Evolutionary conservation across 2,113 vertebrate species (phyloP).

Genomic region (Anhinga rufa): DNA sequence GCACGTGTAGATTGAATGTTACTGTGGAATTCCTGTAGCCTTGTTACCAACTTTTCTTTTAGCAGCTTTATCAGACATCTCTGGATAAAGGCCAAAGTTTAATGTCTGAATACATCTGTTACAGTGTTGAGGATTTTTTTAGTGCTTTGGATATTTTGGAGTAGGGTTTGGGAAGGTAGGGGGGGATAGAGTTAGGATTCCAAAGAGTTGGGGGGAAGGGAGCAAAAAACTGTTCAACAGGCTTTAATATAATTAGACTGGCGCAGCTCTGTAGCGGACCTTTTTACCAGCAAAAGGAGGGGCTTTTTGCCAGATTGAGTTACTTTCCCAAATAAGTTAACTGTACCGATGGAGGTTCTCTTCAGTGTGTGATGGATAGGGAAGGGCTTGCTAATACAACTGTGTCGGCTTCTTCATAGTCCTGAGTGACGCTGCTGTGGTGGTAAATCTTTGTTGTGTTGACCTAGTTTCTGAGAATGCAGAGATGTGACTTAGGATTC

Average conservation of each 20-base stretch:
- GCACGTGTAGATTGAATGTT: background rate
- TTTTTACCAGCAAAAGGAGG: background rate
- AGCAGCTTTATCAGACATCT: background rate
- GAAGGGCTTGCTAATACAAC: background rate
- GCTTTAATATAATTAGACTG: background rate
- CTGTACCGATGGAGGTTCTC: background rate
- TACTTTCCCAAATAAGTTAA: background rate
- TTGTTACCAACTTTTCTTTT: background rate
- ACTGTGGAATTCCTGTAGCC: background rate
- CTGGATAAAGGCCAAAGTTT: background rate
- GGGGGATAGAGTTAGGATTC: background rate
- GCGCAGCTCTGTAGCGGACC: background rate
- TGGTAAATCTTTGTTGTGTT: background rate
- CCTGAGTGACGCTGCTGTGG: background rate
- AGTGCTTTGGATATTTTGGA: background rate
- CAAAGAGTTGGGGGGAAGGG: background rate
- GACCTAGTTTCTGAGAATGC: slow-evolving; percentile 18
- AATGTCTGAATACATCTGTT: background rate
- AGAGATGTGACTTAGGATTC: background rate
- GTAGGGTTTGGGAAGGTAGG: background rate
- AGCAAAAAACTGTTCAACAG: background rate
- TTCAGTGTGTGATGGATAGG: accelerated
- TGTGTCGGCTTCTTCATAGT: background rate
- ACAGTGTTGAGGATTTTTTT: background rate
- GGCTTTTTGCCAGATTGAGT: background rate